phyloP scores from a whole-genome alignment of 2,113 vertebrate genomes.

The Cynoglossus semilaevis region DNA sequence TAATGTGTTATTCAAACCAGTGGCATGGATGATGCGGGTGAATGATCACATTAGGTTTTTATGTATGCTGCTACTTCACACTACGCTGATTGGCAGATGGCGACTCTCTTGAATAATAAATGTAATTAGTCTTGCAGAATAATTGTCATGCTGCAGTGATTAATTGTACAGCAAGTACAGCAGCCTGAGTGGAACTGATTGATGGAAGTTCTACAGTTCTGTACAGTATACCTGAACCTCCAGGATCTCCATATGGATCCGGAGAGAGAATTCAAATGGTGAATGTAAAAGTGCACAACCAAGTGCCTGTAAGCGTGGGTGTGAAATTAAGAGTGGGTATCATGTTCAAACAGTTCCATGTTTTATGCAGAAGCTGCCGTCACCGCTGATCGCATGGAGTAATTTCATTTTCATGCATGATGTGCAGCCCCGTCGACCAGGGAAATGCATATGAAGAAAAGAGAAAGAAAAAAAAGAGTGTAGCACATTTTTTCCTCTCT shows the following conservation, averaged over 20 bases:
- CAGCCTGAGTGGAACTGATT: conserved; percentile 16
- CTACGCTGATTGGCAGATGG: conserved; percentile 50
- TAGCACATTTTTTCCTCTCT: conserved; percentile 14
- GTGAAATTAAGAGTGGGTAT: conserved; percentile 54
- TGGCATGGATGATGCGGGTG: conserved; percentile 34
- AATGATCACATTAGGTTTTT: conserved; percentile 40
- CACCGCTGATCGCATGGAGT: conserved; percentile 71
- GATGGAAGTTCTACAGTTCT: neutral
- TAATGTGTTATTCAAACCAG: conserved; percentile 21
- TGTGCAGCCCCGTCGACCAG: conserved; percentile 67
- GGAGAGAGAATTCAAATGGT: conserved; percentile 25
- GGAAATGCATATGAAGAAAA: conserved; percentile 65
- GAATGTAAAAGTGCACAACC: conserved; percentile 23
- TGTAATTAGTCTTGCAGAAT: conserved; percentile 38
- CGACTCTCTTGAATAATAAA: conserved; percentile 29
- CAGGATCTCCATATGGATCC: conserved; percentile 28
- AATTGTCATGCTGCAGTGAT: conserved; percentile 25
- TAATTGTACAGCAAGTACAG: conserved; percentile 15
- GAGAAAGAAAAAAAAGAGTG: conserved; percentile 39
- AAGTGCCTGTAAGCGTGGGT: conserved; percentile 10
- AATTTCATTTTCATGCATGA: conserved; percentile 79
- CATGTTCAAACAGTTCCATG: conserved; percentile 73
- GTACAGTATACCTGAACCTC: conserved; percentile 25
- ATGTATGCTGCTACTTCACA: conserved; percentile 22
- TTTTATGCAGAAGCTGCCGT: conserved; percentile 74